Conservation (phyloP, 2,113 vertebrate species). For the Myrmecobius fasciatus region DNA sequence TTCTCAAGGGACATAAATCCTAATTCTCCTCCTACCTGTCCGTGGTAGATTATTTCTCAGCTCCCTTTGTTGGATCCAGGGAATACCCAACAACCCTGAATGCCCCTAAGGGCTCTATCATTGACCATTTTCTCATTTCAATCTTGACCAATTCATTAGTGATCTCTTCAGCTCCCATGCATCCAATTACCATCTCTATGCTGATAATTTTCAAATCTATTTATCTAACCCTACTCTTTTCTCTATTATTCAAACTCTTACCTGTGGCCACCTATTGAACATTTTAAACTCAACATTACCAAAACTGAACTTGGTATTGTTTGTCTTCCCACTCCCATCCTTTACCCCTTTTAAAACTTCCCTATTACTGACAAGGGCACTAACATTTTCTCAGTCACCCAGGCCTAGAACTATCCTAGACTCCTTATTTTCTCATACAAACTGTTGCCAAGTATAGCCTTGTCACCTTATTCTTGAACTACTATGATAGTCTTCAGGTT, state of each 20-base stretch:
- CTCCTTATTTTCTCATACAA: neutral
- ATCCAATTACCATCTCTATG: neutral
- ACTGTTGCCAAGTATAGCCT: neutral
- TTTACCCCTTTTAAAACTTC: neutral
- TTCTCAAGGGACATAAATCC: no score
- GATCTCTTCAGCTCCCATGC: neutral
- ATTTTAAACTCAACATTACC: neutral
- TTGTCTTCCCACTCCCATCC: neutral
- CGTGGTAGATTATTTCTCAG: no score
- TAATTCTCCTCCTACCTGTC: no score
- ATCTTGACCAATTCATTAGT: neutral
- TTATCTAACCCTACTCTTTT: neutral
- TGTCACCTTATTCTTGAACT: neutral
- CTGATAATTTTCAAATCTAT: neutral
- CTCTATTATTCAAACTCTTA: neutral
- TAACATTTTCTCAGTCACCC: neutral
- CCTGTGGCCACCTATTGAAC: neutral
- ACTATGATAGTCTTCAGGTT: neutral
- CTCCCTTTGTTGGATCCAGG: no score
- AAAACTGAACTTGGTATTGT: neutral
- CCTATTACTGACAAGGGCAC: neutral
- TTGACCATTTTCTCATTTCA: neutral
- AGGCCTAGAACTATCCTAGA: neutral
- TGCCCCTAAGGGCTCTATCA: neutral
- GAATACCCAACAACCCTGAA: no score